Conservation (phyloP, 2,113 vertebrate species). For the Rhinolophus sinicus region DNA sequence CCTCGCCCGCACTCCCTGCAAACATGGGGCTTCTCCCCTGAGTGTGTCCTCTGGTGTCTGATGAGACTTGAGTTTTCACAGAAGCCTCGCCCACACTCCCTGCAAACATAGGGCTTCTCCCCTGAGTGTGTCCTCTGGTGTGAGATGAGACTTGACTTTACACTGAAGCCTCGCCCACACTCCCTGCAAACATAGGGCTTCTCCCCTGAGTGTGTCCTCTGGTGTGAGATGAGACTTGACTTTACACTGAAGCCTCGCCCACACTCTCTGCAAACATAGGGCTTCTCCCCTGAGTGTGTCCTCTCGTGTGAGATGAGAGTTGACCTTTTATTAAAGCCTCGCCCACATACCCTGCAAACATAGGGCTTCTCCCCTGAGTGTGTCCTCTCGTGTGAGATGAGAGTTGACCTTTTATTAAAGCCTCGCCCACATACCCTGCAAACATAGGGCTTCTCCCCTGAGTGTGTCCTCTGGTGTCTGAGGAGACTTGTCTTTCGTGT, state of each 20-base stretch:
- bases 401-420: too few species aligned
- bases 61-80: too few species aligned
- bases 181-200: not conserved
- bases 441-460: not conserved
- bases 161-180: not conserved
- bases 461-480: too few species aligned
- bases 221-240: not conserved
- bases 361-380: too few species aligned
- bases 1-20: conserved; percentile 11
- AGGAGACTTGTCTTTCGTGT: too few species aligned
- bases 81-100: not conserved
- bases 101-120: not conserved
- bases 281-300: conserved; percentile 37
- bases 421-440: not conserved
- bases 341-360: not conserved
- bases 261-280: not conserved
- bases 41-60: not conserved
- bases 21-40: not conserved
- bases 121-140: conserved; percentile 45
- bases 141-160: fast-evolving
- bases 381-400: too few species aligned
- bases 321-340: not conserved
- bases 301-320: not conserved
- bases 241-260: not conserved
- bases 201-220: conserved; percentile 17